Conservation (phyloP, 2,113 vertebrate genomes). For the Rhagologus leucostigma region DNA sequence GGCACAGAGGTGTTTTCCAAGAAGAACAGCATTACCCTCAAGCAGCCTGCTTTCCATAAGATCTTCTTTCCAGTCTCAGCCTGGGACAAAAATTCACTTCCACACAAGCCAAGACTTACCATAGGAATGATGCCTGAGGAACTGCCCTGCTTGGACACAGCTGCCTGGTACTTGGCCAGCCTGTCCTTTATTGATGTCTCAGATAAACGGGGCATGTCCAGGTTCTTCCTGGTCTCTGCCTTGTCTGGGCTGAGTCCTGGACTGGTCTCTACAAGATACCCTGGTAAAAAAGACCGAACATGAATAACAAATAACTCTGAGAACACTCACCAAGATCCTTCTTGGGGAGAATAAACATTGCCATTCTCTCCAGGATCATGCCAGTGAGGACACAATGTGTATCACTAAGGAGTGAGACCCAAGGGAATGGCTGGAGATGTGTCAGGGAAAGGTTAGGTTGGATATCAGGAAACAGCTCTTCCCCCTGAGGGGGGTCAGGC, state of each 20-base stretch:
- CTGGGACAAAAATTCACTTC: neutral
- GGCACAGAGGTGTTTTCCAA: neutral
- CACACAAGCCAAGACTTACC: constrained; percentile 48
- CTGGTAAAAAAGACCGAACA: neutral
- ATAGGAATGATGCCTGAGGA: neutral
- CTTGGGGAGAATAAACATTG: neutral
- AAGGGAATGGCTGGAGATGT: neutral
- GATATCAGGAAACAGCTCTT: neutral
- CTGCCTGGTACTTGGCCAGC: constrained; percentile 94
- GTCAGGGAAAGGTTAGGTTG: neutral
- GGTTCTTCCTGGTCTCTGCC: constrained; percentile 52
- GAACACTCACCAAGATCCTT: neutral
- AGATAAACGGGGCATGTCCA: constrained; percentile 74
- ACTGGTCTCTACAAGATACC: constrained; percentile 26
- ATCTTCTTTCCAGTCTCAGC: neutral
- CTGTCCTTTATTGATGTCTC: constrained; percentile 89
- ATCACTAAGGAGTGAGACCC: neutral
- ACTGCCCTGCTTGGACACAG: constrained; percentile 83
- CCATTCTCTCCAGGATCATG: neutral
- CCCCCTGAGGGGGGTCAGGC: neutral
- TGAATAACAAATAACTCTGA: neutral
- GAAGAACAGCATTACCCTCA: neutral
- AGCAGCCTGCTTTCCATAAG: neutral
- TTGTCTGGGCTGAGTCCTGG: constrained; percentile 67
- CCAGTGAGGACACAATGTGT: neutral